Base-by-base conservation (phyloP, 2,888 invertebrate genomes). In the Cenopis cana region DNA sequence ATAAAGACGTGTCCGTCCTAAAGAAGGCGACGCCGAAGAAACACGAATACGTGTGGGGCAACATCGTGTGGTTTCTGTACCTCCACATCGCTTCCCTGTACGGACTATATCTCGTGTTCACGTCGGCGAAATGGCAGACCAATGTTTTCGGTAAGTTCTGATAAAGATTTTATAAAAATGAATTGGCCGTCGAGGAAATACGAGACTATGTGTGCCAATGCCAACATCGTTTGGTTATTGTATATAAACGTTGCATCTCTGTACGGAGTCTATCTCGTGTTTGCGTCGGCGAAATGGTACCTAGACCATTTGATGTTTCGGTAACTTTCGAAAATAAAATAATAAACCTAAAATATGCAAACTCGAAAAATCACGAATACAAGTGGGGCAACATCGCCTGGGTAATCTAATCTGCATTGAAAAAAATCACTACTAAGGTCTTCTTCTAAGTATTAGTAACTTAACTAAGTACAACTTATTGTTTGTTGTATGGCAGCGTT, bases 191-290 rank as follows among this genome's bases (percentile, higher is more conserved):
- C 93, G 0, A 89, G 88, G 73, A 93, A 94, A 78, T 84, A 94
- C 68, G 88, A 94, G 77, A 87, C 96, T 52, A 96, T 97, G 3
- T 97, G 96, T 96, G 94, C 95, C 79, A 97, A 97, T n/a, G n/a
- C n/a, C n/a, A n/a, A n/a, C 80, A 96, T 97, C 49, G 81, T 95
- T 5, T 93, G 96, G 80, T 96, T 97, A 81, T 79, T 90, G 0
- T 95, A 94, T 76, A 90, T 97, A 20, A 97, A 97, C 83, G 73
- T 94, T 3, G 94, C 94, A 0, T 95, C 96, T 0, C 71, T 96
- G 0, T 96, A 96, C 77, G 97, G 96, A 57, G 52, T 95, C 0
- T 96, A 95, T 79, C 89, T 96, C 8, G 91, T 93, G 67, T 87
- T 96, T 55, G 95, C 95, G 0, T 95, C 95, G 8, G 96, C 96